phyloP scores from a whole-genome alignment of 2,113 vertebrate species.

The Stomatorhinus ivindoensis region DNA sequence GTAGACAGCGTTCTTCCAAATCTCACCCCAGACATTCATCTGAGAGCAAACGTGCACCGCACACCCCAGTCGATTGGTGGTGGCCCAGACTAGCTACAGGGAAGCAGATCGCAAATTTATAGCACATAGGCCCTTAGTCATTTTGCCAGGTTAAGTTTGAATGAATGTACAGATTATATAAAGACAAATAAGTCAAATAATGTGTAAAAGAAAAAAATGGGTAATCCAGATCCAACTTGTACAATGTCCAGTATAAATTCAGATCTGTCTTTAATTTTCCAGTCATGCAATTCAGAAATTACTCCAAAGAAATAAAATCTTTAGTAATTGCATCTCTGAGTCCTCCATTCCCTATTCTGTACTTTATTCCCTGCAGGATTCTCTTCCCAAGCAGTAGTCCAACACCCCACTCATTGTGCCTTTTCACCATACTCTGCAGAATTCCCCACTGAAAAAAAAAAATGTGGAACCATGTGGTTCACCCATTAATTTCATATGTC shows the following conservation, averaged over 20 bases:
- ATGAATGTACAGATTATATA: not conserved
- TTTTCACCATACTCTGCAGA: not conserved
- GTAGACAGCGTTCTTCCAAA: constrained; percentile 88
- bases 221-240: not conserved
- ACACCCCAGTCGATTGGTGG: constrained; percentile 86
- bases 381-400: not conserved
- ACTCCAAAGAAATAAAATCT: not conserved
- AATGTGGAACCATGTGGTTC: not conserved
- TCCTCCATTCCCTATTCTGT: not conserved
- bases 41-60: constrained; percentile 75
- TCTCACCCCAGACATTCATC: constrained; percentile 89
- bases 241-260: not conserved
- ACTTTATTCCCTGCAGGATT: not conserved
- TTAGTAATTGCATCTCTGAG: not conserved
- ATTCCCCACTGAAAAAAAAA: not conserved
- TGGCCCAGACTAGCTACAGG: constrained; percentile 90
- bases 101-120: not conserved
- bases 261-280: not conserved
- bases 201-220: not conserved
- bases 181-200: not conserved
- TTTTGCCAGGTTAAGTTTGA: not conserved
- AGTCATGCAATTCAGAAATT: not conserved
- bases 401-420: not conserved
- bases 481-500: not conserved
- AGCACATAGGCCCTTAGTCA: not conserved